A percentile compares a stretch with the other conserved stretches of the same genome.
phyloP scores from a whole-genome alignment of 2,797 vertebrate genomes.

The Crocidura indochinensis region DNA sequence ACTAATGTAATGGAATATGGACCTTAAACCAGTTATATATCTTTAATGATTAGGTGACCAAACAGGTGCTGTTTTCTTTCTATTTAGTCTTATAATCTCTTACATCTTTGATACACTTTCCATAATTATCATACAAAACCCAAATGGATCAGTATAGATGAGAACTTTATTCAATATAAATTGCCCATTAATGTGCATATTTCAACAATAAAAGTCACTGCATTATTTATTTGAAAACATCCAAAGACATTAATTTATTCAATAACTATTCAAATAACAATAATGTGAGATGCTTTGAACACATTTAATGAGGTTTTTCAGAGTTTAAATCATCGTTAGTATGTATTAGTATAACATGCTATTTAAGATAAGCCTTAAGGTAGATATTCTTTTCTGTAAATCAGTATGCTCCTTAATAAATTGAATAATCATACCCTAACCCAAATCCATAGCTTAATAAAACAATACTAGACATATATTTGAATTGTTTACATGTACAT shows the following conservation, averaged over 20 bases:
- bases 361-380: not conserved
- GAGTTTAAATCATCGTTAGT: not conserved
- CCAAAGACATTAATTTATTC: conserved; percentile 20
- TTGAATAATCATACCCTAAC: not conserved
- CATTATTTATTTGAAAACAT: conserved; percentile 29
- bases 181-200: not conserved
- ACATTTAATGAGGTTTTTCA: not conserved
- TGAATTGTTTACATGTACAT: not conserved
- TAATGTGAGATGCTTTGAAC: not conserved
- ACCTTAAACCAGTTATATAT: not conserved
- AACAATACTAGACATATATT: not conserved
- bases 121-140: not conserved
- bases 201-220: not conserved
- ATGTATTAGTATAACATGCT: not conserved
- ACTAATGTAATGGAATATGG: not conserved
- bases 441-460: not conserved
- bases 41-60: not conserved
- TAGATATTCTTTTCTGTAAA: not conserved
- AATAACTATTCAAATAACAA: conserved; percentile 15
- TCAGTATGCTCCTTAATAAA: not conserved
- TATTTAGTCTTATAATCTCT: not conserved
- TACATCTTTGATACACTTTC: not conserved
- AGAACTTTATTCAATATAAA: not conserved
- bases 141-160: not conserved
- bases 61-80: not conserved